Conservation (phyloP, 2,797 vertebrate genomes). For the Neostethus bicornis region DNA sequence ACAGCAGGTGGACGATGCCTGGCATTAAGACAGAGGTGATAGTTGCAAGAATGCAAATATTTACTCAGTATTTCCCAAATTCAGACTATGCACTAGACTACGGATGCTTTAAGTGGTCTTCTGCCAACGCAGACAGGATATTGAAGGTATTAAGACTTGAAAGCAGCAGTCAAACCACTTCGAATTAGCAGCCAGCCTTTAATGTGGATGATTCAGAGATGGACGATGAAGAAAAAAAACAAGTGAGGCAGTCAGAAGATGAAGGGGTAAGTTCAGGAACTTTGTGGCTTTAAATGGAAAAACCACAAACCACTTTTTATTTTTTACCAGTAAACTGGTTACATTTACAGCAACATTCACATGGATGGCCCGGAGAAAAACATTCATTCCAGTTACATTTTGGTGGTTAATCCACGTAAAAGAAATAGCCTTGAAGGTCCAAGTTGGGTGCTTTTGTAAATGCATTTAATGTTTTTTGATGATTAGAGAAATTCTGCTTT, state of each 20-base stretch:
- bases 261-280: slow-evolving; percentile 66
- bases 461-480: too few relatives aligned
- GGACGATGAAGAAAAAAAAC: slow-evolving; percentile 19
- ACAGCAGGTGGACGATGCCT: background rate
- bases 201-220: slow-evolving; percentile 36
- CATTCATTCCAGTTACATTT: too few relatives aligned
- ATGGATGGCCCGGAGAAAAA: slow-evolving; percentile 26
- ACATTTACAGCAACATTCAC: slow-evolving; percentile 43
- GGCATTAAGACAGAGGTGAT: slow-evolving; percentile 38
- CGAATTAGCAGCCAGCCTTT: slow-evolving; percentile 61
- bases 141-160: slow-evolving; percentile 46
- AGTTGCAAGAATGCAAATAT: slow-evolving; percentile 3
- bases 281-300: slow-evolving; percentile 80
- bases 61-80: background rate
- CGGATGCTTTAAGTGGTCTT: background rate
- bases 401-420: too few relatives aligned
- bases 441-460: too few relatives aligned
- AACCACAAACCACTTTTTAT: slow-evolving; percentile 27
- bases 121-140: slow-evolving; percentile 27
- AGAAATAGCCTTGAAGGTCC: too few relatives aligned
- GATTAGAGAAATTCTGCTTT: too few relatives aligned
- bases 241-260: slow-evolving; percentile 23
- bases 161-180: slow-evolving; percentile 51
- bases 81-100: background rate
- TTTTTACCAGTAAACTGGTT: slow-evolving; percentile 53